Evolutionary conservation across 2,888 invertebrate genomes (phyloP), one percentile per base, ranked within the genome.

Genomic region (Diplolepis rosae): DNA sequence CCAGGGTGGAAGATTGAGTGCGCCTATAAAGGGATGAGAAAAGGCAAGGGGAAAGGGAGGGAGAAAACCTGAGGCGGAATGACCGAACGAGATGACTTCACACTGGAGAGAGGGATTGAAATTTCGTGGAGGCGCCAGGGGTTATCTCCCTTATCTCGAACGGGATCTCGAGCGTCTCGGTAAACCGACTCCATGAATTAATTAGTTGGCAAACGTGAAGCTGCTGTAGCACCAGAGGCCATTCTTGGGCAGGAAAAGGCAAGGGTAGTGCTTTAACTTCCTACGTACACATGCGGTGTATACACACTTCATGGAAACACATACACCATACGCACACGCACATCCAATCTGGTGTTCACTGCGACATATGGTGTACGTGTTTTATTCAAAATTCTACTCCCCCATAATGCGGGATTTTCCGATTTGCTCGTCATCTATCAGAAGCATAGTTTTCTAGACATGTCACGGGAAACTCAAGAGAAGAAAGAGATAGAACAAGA

Each of bases 101-200:
- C 66, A 30, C 69, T 61, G 52, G 74, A 50, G 48, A 45, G 51
- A 56, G 30, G 39, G 54, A 48, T 61, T 61, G 61, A 61, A 61
- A 61, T 61, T 61, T 61, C 61, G 61, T 61, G 39, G 24, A 61
- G 61, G 61, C 61, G 61, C 66, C 32, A 56, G 45, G 24, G 78
- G 72, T 79, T 79, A 78, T 78, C 76, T 73, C 56, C 66, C 52
- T 65, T 72, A 71, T 80, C 74, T 79, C 74, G 75, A 68, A 74
- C 48, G 48, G 65, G 71, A 72, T 72, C 71, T 66, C 56, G 75
- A 70, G 73, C 74, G 74, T 76, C 79, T 74, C 73, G 78, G 79
- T 78, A 79, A 80, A 80, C 78, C 78, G 68, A 79, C 71, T 77
- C 74, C 79, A 76, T 80, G 83, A 83, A 84, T 83, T 83, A 84